phyloP scores from a whole-genome alignment of 2,888 invertebrate genomes.

The Euplagia quadripunctaria region DNA sequence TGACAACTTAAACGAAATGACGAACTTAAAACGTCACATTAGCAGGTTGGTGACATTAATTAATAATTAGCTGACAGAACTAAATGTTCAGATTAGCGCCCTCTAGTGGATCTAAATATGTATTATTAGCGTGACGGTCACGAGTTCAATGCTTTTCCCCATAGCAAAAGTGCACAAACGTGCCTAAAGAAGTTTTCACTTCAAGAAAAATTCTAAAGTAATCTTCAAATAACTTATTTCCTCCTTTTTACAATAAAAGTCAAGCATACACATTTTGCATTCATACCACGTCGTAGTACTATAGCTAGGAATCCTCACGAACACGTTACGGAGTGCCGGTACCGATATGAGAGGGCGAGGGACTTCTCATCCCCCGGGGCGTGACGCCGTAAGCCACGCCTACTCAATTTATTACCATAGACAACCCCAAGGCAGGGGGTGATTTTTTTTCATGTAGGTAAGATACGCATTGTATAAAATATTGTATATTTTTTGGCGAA shows the following conservation, averaged over 20 bases:
- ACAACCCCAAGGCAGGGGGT: slow-evolving; percentile 52
- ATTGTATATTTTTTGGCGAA: slow-evolving; percentile 5
- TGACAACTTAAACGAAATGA: no score
- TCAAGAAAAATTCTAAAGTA: background rate
- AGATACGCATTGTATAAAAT: slow-evolving; percentile 19
- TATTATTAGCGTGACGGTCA: no score
- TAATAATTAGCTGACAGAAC: no score
- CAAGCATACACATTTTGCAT: slow-evolving; percentile 10
- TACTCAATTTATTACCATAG: slow-evolving; percentile 57
- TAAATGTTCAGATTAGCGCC: no score
- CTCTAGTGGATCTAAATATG: no score
- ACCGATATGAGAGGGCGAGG: slow-evolving; percentile 2
- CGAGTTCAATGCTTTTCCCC: no score
- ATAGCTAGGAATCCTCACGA: background rate
- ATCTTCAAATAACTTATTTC: background rate
- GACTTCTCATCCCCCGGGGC: slow-evolving; percentile 49
- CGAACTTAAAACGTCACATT: no score
- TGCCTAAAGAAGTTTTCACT: no score
- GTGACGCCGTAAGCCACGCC: slow-evolving; percentile 57
- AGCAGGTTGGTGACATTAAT: no score
- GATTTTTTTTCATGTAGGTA: slow-evolving; percentile 43
- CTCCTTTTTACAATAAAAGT: background rate
- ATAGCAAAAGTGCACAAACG: no score
- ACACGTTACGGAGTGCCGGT: background rate
- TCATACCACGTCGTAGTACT: background rate